These are phyloP conservation scores for Thripadectes ignobilis DNA, from an alignment of 2,797 vertebrate genomes.

Conservation along the genomic window DNA sequence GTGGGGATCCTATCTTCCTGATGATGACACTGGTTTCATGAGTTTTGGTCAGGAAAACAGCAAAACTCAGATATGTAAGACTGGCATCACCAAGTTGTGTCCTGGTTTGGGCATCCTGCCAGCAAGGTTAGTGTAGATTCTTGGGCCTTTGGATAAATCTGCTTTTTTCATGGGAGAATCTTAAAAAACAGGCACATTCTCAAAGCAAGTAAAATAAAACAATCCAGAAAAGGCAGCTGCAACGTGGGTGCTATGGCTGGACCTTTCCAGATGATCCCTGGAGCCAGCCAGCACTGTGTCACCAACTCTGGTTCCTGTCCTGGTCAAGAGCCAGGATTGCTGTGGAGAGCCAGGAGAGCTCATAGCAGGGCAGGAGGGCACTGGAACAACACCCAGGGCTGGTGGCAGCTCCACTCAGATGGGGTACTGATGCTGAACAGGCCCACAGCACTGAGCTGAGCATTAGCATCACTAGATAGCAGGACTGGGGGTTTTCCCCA, in stretches of 20 bases:
- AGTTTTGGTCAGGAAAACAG: background rate
- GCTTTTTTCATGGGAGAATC: background rate
- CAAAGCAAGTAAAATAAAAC: background rate
- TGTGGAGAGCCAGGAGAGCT: background rate
- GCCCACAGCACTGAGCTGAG: background rate
- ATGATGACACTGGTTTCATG: background rate
- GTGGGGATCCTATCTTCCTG: background rate
- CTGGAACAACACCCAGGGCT: accelerated
- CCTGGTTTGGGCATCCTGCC: background rate
- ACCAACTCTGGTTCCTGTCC: background rate
- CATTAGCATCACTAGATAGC: background rate
- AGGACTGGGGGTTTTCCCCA: background rate
- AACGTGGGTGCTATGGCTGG: too few relatives aligned
- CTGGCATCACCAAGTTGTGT: background rate
- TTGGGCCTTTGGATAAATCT: background rate
- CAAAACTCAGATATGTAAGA: background rate
- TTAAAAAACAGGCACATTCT: background rate
- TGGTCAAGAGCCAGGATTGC: background rate
- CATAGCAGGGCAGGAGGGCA: accelerated
- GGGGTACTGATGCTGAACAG: background rate
- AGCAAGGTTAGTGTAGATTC: background rate
- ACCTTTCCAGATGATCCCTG: background rate
- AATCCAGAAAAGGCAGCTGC: background rate
- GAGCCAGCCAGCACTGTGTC: background rate
- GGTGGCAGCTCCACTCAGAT: background rate